Evolutionary conservation across 2,113 vertebrate genomes (phyloP).

Genomic region (Spizaetus ornatus): DNA sequence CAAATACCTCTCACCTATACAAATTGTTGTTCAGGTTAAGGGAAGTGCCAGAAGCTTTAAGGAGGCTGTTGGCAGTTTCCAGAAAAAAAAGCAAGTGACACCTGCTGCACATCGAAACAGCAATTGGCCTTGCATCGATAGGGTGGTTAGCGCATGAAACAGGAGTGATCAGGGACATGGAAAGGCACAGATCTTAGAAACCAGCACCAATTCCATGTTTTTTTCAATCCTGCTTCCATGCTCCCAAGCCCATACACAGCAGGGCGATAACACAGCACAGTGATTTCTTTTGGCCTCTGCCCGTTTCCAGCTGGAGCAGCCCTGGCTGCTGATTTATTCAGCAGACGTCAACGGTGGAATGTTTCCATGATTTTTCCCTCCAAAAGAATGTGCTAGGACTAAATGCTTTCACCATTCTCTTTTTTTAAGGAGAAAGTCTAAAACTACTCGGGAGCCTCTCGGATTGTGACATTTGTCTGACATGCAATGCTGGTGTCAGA

Average conservation of each 20-base stretch:
- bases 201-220: background rate
- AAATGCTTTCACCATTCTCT: background rate
- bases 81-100: background rate
- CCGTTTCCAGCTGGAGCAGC: background rate
- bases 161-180: background rate
- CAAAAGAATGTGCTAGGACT: background rate
- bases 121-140: background rate
- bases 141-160: background rate
- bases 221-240: background rate
- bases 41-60: background rate
- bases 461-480: background rate
- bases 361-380: background rate
- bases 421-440: background rate
- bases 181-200: background rate
- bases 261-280: background rate
- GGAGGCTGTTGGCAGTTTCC: background rate
- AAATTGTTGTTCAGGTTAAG: background rate
- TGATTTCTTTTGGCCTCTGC: background rate
- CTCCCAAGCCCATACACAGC: background rate
- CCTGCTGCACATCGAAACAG: background rate
- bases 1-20: background rate
- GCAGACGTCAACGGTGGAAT: background rate
- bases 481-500: background rate
- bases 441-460: accelerated
- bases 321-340: background rate